Conservation (phyloP, 1,140 invertebrate genomes). For the Arctopsyche grandis region DNA sequence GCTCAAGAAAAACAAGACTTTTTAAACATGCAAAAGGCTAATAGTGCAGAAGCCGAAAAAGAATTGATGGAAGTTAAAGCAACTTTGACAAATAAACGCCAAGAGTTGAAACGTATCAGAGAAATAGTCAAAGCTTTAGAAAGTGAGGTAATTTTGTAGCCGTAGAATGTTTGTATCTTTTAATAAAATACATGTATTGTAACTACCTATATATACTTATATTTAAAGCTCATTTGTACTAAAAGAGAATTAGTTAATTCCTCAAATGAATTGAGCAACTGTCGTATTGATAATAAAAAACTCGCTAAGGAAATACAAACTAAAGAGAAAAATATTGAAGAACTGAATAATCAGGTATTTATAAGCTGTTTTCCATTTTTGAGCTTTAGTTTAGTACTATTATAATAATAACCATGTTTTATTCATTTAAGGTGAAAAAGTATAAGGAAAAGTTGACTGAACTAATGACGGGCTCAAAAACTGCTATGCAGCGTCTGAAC, state of each 20-base stretch:
- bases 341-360: conserved; percentile 19
- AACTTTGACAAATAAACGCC: conserved; percentile 56
- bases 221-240: conserved; percentile 12
- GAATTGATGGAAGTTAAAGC: conserved; percentile 57
- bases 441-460: conserved; percentile 61
- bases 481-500: conserved; percentile 62
- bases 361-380: background rate
- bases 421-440: conserved; percentile 59
- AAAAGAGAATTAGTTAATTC: conserved; percentile 27
- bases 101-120: conserved; percentile 52
- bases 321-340: conserved; percentile 21
- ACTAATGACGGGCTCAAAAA: conserved; percentile 61
- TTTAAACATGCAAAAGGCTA: conserved; percentile 60
- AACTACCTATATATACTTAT: conserved; percentile 10
- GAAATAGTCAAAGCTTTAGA: conserved; percentile 57
- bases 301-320: background rate
- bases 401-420: no score
- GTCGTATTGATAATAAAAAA: conserved; percentile 14
- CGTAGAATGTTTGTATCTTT: background rate
- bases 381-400: no score
- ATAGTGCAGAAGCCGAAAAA: conserved; percentile 59
- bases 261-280: conserved; percentile 21
- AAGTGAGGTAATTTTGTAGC: conserved; percentile 58
- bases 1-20: conserved; percentile 62
- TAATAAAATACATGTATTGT: background rate